Conservation (phyloP, 2,797 vertebrate species). For the Sebastes alutus region DNA sequence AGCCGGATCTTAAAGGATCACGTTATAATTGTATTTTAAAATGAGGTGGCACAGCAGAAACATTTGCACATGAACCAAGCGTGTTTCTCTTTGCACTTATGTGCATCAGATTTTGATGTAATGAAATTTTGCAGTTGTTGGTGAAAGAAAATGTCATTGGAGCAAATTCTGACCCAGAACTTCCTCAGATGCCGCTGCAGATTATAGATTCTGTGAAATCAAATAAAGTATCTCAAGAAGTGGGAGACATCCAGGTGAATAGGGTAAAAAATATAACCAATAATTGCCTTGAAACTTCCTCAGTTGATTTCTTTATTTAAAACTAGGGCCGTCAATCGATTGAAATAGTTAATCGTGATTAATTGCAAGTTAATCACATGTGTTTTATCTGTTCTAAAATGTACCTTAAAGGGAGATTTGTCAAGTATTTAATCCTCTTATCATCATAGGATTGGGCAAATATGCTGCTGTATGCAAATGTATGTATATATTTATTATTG, state of each 20-base stretch:
- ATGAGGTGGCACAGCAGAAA: constrained; percentile 4
- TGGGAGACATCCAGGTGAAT: not conserved
- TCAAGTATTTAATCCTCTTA: too few species aligned
- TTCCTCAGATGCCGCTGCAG: not conserved
- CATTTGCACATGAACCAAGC: not conserved
- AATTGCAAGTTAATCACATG: too few species aligned
- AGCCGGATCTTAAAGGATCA: not conserved
- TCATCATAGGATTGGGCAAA: too few species aligned
- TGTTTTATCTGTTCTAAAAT: too few species aligned
- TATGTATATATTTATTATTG: too few species aligned
- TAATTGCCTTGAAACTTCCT: too few species aligned
- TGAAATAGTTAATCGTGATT: too few species aligned
- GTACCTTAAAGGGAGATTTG: too few species aligned
- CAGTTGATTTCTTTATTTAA: too few species aligned
- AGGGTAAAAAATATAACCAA: too few species aligned
- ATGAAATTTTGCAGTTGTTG: not conserved
- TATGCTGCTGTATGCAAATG: too few species aligned
- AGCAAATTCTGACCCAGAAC: not conserved
- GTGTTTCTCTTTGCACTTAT: not conserved
- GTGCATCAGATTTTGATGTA: not conserved
- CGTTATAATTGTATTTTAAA: constrained; percentile 19
- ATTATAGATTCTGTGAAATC: not conserved
- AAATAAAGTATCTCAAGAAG: not conserved
- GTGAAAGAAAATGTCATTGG: not conserved
- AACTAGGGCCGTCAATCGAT: too few species aligned